These are phyloP conservation scores for Drosophila rubida DNA, from an alignment of 2,888 invertebrate species.

Conservation along the genomic window DNA sequence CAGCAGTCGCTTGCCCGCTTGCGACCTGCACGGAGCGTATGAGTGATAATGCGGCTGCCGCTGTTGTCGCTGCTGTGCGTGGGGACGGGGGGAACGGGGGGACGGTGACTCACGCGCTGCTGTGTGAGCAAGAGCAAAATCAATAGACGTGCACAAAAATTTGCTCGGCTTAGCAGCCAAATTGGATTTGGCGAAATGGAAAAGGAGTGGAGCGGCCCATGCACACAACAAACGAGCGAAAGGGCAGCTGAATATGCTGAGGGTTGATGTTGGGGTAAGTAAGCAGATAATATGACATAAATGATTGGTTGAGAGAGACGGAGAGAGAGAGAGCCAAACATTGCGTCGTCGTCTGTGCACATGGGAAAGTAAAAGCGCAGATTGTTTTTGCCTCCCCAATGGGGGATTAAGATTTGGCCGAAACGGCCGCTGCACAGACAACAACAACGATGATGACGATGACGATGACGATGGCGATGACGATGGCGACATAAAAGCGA, in stretches of 20 bases:
- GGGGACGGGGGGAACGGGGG: constrained; percentile 3
- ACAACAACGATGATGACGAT: constrained; percentile 47
- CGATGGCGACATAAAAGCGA: constrained; percentile 53
- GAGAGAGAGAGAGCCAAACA: constrained; percentile 13
- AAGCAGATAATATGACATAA: constrained; percentile 66
- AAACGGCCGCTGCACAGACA: no score
- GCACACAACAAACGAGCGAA: constrained; percentile 16
- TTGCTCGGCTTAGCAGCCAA: constrained; percentile 75
- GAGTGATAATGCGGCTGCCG: constrained; percentile 28
- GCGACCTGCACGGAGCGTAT: neutral
- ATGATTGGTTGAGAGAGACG: constrained; percentile 44
- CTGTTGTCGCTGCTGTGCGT: constrained; percentile 7
- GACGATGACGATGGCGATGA: constrained; percentile 46
- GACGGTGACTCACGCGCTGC: neutral
- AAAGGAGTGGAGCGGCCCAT: constrained; percentile 21
- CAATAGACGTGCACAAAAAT: constrained; percentile 73
- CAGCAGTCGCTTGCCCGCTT: neutral
- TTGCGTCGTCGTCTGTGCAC: constrained; percentile 1
- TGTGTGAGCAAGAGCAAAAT: constrained; percentile 58
- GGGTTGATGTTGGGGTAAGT: constrained; percentile 26
- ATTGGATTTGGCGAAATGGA: constrained; percentile 73
- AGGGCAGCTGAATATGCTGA: constrained; percentile 14
- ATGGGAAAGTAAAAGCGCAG: constrained; percentile 49
- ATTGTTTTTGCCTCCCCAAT: constrained; percentile 48
- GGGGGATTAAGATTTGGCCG: constrained; percentile 53